Conservation (phyloP, 2,888 invertebrate species). For the Eupithecia insigniata region DNA sequence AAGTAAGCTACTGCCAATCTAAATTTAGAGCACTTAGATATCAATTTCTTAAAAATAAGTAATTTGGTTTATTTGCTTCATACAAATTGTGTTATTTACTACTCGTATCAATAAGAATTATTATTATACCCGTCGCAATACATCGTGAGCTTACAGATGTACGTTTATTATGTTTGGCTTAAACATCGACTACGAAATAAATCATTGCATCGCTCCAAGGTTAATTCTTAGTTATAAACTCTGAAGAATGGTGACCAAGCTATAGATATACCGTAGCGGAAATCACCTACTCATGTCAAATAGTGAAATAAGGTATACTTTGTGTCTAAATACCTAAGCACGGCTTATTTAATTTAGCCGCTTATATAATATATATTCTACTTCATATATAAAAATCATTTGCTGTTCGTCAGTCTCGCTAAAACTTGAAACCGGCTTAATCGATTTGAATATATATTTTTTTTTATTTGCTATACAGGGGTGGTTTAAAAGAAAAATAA, state of each 20-base stretch:
- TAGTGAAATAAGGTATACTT: too few species aligned
- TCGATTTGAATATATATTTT: too few species aligned
- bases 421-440: too few species aligned
- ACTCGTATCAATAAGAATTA: not conserved
- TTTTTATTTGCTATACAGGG: too few species aligned
- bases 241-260: constrained; percentile 14
- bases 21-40: not conserved
- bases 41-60: not conserved
- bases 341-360: too few species aligned
- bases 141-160: constrained; percentile 26
- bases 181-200: constrained; percentile 49
- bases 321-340: too few species aligned
- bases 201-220: constrained; percentile 51
- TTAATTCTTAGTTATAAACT: constrained; percentile 32
- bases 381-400: too few species aligned
- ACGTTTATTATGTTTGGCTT: constrained; percentile 42
- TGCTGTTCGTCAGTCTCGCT: too few species aligned
- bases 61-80: not conserved
- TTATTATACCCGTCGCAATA: constrained; percentile 18
- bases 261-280: not conserved
- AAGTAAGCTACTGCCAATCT: not conserved
- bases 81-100: not conserved
- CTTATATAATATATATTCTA: too few species aligned
- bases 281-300: too few species aligned
- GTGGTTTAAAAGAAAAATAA: too few species aligned